Evolutionary conservation across 2,888 invertebrate genomes (phyloP).

Genomic region (Mythimna lalbum): DNA sequence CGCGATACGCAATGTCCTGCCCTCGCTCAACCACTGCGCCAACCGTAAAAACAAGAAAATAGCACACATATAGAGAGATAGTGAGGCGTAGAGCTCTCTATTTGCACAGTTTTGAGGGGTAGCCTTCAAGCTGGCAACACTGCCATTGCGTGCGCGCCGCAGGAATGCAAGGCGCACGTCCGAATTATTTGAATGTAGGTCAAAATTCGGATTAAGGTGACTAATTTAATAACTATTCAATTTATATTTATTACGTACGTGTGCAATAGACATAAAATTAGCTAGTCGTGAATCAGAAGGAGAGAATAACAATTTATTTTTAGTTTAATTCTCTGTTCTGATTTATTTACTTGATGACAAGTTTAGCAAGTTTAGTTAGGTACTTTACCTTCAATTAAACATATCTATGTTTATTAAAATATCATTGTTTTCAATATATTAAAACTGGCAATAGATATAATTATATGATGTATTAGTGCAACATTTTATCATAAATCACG

Average conservation of each 20-base stretch:
- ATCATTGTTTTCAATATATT: no score
- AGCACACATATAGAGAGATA: no score
- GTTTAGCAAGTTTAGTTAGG: no score
- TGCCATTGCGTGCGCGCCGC: constrained; percentile 35
- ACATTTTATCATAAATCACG: no score
- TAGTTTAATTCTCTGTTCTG: background rate
- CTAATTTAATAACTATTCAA: constrained; percentile 58
- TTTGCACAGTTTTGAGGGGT: constrained; percentile 1
- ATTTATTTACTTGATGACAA: no score
- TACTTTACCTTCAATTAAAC: no score
- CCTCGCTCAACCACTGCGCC: no score
- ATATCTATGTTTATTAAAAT: no score
- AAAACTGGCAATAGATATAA: no score
- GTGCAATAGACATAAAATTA: constrained; percentile 30
- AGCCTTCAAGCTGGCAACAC: constrained; percentile 37
- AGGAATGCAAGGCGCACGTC: constrained; percentile 55
- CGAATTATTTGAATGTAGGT: constrained; percentile 65
- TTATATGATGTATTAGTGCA: no score
- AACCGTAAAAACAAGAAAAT: no score
- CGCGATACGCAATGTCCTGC: no score
- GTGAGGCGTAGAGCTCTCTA: background rate
- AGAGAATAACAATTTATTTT: constrained; percentile 7
- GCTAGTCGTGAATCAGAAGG: constrained; percentile 6
- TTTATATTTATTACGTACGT: constrained; percentile 34
- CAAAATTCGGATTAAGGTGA: constrained; percentile 62